phyloP scores from a whole-genome alignment of 2,888 invertebrate species.

The Leptura quadrifasciata region DNA sequence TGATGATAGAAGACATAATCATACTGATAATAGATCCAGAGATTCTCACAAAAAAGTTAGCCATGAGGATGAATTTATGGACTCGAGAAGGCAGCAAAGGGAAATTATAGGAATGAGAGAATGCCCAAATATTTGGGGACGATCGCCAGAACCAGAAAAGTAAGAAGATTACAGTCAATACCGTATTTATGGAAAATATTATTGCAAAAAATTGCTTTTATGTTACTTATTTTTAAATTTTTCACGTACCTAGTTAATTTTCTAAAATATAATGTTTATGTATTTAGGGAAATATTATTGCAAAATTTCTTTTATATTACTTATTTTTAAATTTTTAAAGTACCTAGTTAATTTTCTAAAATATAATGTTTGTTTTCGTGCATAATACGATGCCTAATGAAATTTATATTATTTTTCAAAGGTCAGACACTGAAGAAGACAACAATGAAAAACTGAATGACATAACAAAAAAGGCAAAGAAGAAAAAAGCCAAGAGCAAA shows the following conservation, averaged over 20 bases:
- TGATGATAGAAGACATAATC: conserved; percentile 36
- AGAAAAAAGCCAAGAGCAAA: conserved; percentile 76
- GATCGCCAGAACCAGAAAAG: conserved; percentile 83
- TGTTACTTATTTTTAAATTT: too few relatives aligned
- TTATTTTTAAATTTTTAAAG: too few relatives aligned
- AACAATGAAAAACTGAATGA: conserved; percentile 49
- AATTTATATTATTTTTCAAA: conserved; percentile 57
- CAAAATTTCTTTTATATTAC: too few relatives aligned
- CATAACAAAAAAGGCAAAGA: conserved; percentile 73
- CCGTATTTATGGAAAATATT: too few relatives aligned
- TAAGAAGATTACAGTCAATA: conserved; percentile 75
- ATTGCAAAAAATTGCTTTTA: too few relatives aligned
- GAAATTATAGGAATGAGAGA: conserved; percentile 85
- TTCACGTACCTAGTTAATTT: too few relatives aligned
- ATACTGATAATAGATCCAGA: conserved; percentile 41
- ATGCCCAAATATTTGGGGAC: conserved; percentile 83
- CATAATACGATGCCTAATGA: background rate
- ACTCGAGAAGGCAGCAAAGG: conserved; percentile 82
- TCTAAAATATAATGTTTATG: too few relatives aligned
- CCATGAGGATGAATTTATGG: conserved; percentile 80
- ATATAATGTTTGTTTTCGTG: conserved; percentile 14
- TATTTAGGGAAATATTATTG: too few relatives aligned
- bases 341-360: too few relatives aligned
- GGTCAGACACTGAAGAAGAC: conserved; percentile 70
- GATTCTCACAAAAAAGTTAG: conserved; percentile 51